These are phyloP conservation scores for Drosophila willistoni DNA, from an alignment of 1,140 invertebrate genomes.

Conservation along the genomic window DNA sequence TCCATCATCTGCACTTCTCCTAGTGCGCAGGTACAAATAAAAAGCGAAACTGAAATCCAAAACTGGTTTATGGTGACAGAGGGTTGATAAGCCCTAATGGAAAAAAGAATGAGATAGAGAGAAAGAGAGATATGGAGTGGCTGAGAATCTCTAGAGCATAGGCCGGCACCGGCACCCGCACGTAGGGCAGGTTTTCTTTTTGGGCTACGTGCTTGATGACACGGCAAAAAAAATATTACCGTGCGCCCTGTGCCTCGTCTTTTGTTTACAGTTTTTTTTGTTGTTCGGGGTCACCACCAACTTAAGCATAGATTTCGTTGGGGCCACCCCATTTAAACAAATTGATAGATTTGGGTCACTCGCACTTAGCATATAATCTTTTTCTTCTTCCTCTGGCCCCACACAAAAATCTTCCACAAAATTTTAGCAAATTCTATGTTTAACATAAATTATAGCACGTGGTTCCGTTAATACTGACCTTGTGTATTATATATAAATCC, in stretches of 20 bases:
- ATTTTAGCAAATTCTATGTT: conserved; percentile 20
- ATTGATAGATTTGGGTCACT: conserved; percentile 13
- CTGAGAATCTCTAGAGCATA: conserved; percentile 25
- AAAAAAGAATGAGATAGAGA: background rate
- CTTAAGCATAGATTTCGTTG: background rate
- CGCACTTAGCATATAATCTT: background rate
- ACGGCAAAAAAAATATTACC: conserved; percentile 50
- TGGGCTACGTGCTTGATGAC: conserved; percentile 74
- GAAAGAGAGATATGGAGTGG: background rate
- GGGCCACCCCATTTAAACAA: conserved; percentile 2
- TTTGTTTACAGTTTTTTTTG: conserved; percentile 37
- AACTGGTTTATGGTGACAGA: conserved; percentile 36
- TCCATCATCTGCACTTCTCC: background rate
- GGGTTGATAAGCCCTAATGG: conserved; percentile 62
- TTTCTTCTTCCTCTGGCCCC: background rate
- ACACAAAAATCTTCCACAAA: conserved; percentile 36
- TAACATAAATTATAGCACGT: conserved; percentile 58
- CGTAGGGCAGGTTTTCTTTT: conserved; percentile 49
- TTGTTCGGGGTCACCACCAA: conserved; percentile 53
- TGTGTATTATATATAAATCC: conserved; percentile 43
- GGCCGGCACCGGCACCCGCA: conserved; percentile 35
- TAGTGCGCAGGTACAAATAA: conserved; percentile 66
- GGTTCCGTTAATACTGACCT: conserved; percentile 50
- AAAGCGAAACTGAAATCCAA: conserved; percentile 47
- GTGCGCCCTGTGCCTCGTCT: conserved; percentile 25